These are phyloP conservation scores for Harlomillsia oculata DNA, from an alignment of 1,140 invertebrate species.

Conservation along the genomic window DNA sequence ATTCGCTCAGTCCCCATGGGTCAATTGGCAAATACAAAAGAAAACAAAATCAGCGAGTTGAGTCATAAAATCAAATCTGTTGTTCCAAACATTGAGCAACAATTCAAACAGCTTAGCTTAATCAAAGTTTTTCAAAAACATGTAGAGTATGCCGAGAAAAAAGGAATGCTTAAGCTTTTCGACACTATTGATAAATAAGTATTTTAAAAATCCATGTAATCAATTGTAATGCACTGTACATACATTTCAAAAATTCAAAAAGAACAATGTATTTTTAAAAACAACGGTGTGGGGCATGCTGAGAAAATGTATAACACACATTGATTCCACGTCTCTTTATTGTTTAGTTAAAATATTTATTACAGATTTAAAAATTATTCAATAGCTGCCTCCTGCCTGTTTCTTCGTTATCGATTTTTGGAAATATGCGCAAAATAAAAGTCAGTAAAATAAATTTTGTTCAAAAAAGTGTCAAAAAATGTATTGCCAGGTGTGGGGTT, in stretches of 20 bases:
- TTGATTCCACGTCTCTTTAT: too few relatives aligned
- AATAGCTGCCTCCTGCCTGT: too few relatives aligned
- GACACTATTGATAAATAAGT: background rate
- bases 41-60: background rate
- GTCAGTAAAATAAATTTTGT: too few relatives aligned
- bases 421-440: too few relatives aligned
- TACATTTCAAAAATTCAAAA: background rate
- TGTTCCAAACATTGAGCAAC: background rate
- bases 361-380: too few relatives aligned
- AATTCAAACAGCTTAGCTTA: background rate
- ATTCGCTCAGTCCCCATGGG: background rate
- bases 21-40: background rate
- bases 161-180: background rate
- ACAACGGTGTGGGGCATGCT: too few relatives aligned
- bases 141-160: conserved; percentile 2
- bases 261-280: background rate
- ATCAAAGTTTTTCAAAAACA: background rate
- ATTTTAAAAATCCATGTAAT: background rate
- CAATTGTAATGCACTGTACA: too few relatives aligned
- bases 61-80: background rate
- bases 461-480: conserved; percentile 35
- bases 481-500: conserved; percentile 63
- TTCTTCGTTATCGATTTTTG: too few relatives aligned
- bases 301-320: too few relatives aligned
- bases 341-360: too few relatives aligned